These are phyloP conservation scores for Synanthedon vespiformis DNA, from an alignment of 2,888 invertebrate genomes.

Conservation along the genomic window DNA sequence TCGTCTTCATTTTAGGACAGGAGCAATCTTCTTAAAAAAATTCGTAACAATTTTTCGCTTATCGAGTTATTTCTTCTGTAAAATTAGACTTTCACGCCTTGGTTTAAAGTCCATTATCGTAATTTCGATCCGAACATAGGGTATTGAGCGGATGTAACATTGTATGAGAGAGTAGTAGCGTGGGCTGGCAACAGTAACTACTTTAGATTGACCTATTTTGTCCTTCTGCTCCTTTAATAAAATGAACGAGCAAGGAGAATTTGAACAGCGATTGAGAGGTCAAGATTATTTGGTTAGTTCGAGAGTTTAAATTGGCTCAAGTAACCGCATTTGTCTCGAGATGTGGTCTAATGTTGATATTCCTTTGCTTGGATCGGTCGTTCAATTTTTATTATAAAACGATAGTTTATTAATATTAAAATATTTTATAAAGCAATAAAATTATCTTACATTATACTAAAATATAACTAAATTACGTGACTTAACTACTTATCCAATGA, in stretches of 20 bases:
- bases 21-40: conserved; percentile 16
- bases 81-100: conserved; percentile 15
- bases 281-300: conserved; percentile 34
- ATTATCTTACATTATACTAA: too few relatives aligned
- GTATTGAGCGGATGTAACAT: conserved; percentile 53
- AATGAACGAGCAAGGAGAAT: conserved; percentile 13
- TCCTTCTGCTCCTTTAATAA: conserved; percentile 19
- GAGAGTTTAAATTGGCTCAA: conserved; percentile 59
- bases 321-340: conserved; percentile 53
- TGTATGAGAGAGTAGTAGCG: conserved; percentile 52
- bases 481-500: too few relatives aligned
- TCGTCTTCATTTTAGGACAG: conserved; percentile 1
- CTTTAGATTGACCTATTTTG: conserved; percentile 28
- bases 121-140: conserved; percentile 28
- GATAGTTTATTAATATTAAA: too few relatives aligned
- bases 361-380: conserved; percentile 8
- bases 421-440: too few relatives aligned
- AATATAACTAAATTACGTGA: too few relatives aligned
- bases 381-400: too few relatives aligned
- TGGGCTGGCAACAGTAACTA: conserved; percentile 42
- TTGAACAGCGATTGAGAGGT: conserved; percentile 26
- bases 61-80: background rate
- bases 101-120: conserved; percentile 26
- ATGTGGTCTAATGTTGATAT: conserved; percentile 34
- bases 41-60: conserved; percentile 14